phyloP scores from a whole-genome alignment of 2,113 vertebrate species.

The Micronisus gabar region DNA sequence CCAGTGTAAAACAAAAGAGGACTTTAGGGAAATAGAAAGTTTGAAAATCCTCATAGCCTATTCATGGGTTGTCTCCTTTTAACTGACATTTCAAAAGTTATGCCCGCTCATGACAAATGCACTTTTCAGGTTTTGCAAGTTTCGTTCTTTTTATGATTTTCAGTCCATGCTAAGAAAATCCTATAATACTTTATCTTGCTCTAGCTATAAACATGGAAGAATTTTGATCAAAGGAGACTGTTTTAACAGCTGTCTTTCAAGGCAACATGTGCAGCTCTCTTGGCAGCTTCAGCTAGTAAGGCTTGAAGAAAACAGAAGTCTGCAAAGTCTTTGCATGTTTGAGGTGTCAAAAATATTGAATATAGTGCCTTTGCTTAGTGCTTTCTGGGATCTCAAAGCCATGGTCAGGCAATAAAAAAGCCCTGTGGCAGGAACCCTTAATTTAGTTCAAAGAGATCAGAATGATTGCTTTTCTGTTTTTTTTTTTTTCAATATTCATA shows the following conservation, averaged over 20 bases:
- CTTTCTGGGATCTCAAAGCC: not conserved
- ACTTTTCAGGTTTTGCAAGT: constrained; percentile 1
- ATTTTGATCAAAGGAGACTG: constrained; percentile 23
- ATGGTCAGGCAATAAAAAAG: not conserved
- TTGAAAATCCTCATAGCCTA: constrained; percentile 54
- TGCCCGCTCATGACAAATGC: constrained; percentile 30
- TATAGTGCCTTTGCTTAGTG: not conserved
- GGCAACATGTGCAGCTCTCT: not conserved
- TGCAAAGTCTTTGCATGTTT: not conserved
- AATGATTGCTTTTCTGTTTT: not conserved
- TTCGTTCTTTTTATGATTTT: constrained; percentile 32
- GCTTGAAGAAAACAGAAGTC: not conserved
- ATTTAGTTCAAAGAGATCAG: not conserved
- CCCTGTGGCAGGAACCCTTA: not conserved
- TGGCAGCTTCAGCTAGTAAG: not conserved
- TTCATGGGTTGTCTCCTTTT: constrained; percentile 51
- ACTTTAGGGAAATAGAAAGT: constrained; percentile 44
- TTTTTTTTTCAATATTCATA: not conserved
- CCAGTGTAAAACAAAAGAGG: constrained; percentile 54
- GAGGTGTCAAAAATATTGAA: constrained; percentile 7
- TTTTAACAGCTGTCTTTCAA: constrained; percentile 53
- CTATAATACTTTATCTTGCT: not conserved
- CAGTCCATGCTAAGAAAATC: not conserved
- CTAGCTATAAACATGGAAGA: constrained; percentile 19
- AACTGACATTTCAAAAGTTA: constrained; percentile 57